Conservation (phyloP, 2,113 vertebrate genomes). For the Pan troglodytes region DNA sequence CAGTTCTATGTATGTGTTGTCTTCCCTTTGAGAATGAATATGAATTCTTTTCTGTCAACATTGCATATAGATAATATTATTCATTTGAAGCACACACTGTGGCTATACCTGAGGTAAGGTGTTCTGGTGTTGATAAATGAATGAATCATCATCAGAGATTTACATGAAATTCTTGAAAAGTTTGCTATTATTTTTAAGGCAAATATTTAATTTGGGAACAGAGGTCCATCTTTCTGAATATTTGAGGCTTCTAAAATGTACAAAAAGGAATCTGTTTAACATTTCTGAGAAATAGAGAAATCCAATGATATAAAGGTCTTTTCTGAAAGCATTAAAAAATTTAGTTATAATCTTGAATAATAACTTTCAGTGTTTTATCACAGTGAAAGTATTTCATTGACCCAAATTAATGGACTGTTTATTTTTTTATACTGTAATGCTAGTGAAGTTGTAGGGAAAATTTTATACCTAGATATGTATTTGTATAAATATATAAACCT, state of each 20-base stretch:
- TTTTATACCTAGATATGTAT: background rate
- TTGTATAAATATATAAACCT: background rate
- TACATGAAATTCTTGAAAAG: conserved; percentile 75
- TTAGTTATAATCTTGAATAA: conserved; percentile 73
- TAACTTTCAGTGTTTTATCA: conserved; percentile 72
- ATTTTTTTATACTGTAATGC: conserved; percentile 61
- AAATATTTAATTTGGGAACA: conserved; percentile 70
- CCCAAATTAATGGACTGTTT: conserved; percentile 57
- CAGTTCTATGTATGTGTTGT: conserved; percentile 12
- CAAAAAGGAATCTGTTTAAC: conserved; percentile 77
- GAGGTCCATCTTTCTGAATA: conserved; percentile 78
- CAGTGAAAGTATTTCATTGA: conserved; percentile 61
- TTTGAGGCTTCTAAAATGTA: conserved; percentile 74
- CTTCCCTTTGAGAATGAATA: conserved; percentile 46
- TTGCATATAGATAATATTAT: conserved; percentile 66
- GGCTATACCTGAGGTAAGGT: conserved; percentile 59
- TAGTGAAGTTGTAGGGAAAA: conserved; percentile 48
- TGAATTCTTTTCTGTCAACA: conserved; percentile 47
- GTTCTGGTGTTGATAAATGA: conserved; percentile 74
- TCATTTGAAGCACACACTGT: conserved; percentile 34
- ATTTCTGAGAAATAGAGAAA: conserved; percentile 76
- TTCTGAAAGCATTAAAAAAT: conserved; percentile 74
- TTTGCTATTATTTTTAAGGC: conserved; percentile 78
- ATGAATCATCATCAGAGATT: conserved; percentile 70
- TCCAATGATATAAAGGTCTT: conserved; percentile 70